These are phyloP conservation scores for Hesperophylax magnus DNA, from an alignment of 1,140 invertebrate species.

Conservation along the genomic window DNA sequence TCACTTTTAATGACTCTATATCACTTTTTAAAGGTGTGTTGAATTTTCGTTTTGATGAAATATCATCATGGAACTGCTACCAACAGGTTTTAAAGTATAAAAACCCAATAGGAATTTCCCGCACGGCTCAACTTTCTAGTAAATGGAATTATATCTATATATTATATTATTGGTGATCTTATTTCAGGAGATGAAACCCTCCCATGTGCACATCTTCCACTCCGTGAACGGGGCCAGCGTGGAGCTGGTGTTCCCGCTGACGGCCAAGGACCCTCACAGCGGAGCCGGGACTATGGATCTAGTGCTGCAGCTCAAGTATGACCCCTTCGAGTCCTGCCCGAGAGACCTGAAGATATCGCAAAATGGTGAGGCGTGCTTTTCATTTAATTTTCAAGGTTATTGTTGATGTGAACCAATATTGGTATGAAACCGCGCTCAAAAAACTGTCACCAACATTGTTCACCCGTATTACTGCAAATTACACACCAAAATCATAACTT, in stretches of 20 bases:
- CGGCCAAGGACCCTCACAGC: not conserved
- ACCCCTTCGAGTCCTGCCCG: slow-evolving; percentile 6
- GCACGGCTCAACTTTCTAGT: no score
- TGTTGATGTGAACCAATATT: not conserved
- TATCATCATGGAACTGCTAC: no score
- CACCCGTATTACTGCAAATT: no score
- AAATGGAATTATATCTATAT: no score
- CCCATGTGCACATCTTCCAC: slow-evolving; percentile 11
- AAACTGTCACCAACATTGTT: no score
- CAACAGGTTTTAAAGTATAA: no score
- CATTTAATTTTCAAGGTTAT: not conserved
- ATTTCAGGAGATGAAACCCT: slow-evolving; percentile 27
- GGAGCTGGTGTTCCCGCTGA: slow-evolving; percentile 1
- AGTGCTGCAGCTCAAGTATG: not conserved
- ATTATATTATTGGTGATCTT: not conserved
- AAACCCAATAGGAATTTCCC: no score
- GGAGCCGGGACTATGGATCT: not conserved
- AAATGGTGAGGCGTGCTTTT: not conserved
- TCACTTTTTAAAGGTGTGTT: no score
- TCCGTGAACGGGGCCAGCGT: not conserved
- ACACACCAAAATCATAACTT: no score
- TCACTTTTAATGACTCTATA: no score
- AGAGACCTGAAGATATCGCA: not conserved
- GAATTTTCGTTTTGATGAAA: no score
- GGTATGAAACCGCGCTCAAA: no score